Percentiles rank a stretch among this genome's conserved stretches.
These are phyloP conservation scores for Hypselothyrea guttata DNA, from an alignment of 2,888 invertebrate species.

Conservation along the genomic window DNA sequence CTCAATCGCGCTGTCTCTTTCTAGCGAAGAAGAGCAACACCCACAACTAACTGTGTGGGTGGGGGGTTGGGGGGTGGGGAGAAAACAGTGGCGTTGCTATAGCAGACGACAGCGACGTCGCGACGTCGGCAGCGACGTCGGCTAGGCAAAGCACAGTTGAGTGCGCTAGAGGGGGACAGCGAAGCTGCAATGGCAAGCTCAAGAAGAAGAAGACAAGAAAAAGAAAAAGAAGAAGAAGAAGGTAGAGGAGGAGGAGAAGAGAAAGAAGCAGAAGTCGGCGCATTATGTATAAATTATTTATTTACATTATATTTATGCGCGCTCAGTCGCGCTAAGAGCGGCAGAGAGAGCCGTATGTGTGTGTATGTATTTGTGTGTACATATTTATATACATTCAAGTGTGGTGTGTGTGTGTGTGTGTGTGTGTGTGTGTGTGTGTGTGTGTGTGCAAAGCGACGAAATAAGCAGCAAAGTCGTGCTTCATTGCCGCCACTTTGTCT, in stretches of 20 bases:
- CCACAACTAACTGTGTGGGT: not conserved
- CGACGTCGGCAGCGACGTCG: not conserved
- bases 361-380: no score
- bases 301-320: slow-evolving; percentile 69
- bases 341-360: slow-evolving; percentile 9
- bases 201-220: no score
- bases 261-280: slow-evolving; percentile 42
- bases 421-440: not conserved
- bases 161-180: slow-evolving; percentile 44
- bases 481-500: slow-evolving; percentile 49
- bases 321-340: slow-evolving; percentile 5
- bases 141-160: slow-evolving; percentile 20
- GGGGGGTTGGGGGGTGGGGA: slow-evolving; percentile 13
- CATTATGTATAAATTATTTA: slow-evolving; percentile 77
- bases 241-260: no score
- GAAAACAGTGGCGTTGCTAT: slow-evolving; percentile 47
- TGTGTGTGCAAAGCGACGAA: slow-evolving; percentile 9
- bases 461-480: slow-evolving; percentile 29
- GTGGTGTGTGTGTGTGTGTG: slow-evolving; percentile 1
- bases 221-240: no score
- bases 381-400: no score
- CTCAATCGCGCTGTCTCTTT: no score
- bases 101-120: slow-evolving; percentile 25
- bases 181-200: slow-evolving; percentile 15
- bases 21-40: no score